Percentiles rank a stretch among this genome's conserved stretches.
Conservation (phyloP, 2,888 invertebrate species). For the Tanytarsus gracilentus region DNA sequence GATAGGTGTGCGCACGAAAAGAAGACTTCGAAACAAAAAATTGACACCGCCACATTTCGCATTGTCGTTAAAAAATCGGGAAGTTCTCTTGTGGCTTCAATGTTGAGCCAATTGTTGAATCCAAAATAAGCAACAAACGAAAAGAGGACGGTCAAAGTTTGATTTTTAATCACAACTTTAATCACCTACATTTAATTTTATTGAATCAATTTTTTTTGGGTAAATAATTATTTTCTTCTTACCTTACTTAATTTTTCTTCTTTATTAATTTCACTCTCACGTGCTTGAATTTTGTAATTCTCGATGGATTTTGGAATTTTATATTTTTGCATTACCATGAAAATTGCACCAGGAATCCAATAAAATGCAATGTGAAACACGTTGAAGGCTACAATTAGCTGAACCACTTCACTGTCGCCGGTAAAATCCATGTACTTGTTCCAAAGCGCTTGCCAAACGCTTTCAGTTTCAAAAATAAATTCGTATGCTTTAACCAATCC, state of each 20-base stretch:
- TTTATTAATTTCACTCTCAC: background rate
- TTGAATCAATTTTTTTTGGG: too few relatives aligned
- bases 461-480: background rate
- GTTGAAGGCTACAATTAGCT: background rate
- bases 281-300: background rate
- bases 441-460: background rate
- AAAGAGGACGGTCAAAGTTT: background rate
- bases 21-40: background rate
- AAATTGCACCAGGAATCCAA: background rate
- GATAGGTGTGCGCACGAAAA: constrained; percentile 28
- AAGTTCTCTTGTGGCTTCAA: background rate
- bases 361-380: background rate
- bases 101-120: background rate
- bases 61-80: background rate
- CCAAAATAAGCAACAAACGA: background rate
- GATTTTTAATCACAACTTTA: background rate
- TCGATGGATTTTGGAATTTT: background rate
- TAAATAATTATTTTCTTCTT: too few relatives aligned
- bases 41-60: background rate
- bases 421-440: background rate
- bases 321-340: background rate
- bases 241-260: background rate
- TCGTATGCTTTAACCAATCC: too few relatives aligned
- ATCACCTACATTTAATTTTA: background rate
- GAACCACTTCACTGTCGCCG: background rate